Percentiles rank a stretch among this genome's conserved stretches.
These are phyloP conservation scores for Philaethria dido DNA, from an alignment of 2,888 invertebrate species.

Conservation along the genomic window DNA sequence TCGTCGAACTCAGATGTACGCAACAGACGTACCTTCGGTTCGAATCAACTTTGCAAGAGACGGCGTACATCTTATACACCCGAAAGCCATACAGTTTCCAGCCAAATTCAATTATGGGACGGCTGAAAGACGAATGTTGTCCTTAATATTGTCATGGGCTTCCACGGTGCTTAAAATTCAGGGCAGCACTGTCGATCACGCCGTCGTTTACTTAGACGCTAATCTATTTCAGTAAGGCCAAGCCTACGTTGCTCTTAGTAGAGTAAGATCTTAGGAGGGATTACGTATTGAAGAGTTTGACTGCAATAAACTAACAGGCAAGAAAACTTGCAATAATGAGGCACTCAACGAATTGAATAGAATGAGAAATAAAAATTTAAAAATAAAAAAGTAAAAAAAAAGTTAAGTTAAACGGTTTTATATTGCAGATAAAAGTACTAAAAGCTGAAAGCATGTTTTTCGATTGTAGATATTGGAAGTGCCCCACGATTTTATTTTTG, in stretches of 20 bases:
- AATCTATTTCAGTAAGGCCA: not conserved
- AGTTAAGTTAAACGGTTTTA: too few relatives aligned
- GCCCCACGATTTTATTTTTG: too few relatives aligned
- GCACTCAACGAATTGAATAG: conserved; percentile 11
- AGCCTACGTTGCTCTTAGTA: conserved; percentile 6
- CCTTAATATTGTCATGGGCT: not conserved
- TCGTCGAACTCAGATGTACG: not conserved
- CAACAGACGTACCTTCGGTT: not conserved
- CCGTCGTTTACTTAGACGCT: too few relatives aligned
- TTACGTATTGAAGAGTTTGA: not conserved
- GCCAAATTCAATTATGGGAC: not conserved
- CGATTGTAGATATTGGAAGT: too few relatives aligned
- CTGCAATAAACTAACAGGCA: not conserved
- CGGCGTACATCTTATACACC: not conserved
- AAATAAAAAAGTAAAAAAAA: too few relatives aligned
- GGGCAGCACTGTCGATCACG: not conserved
- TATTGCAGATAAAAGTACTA: too few relatives aligned
- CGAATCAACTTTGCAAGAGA: not conserved
- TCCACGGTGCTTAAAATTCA: conserved; percentile 4
- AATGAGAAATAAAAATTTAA: conserved; percentile 8
- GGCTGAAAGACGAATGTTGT: conserved; percentile 6
- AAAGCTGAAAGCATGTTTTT: too few relatives aligned
- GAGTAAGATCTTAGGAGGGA: conserved; percentile 9
- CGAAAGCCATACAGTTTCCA: conserved; percentile 2
- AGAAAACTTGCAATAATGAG: conserved; percentile 16